Evolutionary conservation across 1,140 invertebrate genomes (phyloP), one percentile per base, ranked within the genome.

Genomic region (Macrobrachium rosenbergii): DNA sequence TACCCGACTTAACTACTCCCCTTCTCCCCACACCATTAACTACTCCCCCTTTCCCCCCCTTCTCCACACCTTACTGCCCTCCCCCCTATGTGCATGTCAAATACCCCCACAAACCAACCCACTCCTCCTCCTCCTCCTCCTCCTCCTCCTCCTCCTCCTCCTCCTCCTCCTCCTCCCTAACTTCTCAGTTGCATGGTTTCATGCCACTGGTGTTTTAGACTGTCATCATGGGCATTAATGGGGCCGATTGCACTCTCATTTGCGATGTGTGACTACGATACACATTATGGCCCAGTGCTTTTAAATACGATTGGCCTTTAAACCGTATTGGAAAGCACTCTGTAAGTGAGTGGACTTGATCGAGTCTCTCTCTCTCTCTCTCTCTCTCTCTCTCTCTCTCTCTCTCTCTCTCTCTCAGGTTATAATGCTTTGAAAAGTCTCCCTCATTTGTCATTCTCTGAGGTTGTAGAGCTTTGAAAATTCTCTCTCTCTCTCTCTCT

Each of bases 141-240:
- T 73, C 69, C 69, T 77, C 75, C 17, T 77, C 45, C 37, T 77
- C 45, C 69, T 73, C 69, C n/a, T 37, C n/a, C 75, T 77, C 45
- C n/a, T 21, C 45, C 45, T 77, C 75, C 17, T 77, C 45, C 37
- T 77, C 45, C 69, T 73, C 69, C 69, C n/a, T 21, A 21, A 72
- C 28, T 73, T 73, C 28, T 73, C 69, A n/a, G 69, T 73, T 73
- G 28, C 69, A 23, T 23, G 43, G 69, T 73, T 23, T 37, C 17
- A 14, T 37, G 69, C 43, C 10, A 12, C 69, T 43, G 69, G 69
- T 37, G 16, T 23, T 73, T 23, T 37, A 23, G 69, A 37, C 69
- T 37, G 16, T 23, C 14, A 73, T 73, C 17, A 5, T 43, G 69
- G 17, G n/a, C 16, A 28, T 43, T 37, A 37, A 73, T 37, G 43